These are phyloP conservation scores for Phataginus tetradactyla DNA, from an alignment of 2,797 vertebrate species.

Conservation along the genomic window DNA sequence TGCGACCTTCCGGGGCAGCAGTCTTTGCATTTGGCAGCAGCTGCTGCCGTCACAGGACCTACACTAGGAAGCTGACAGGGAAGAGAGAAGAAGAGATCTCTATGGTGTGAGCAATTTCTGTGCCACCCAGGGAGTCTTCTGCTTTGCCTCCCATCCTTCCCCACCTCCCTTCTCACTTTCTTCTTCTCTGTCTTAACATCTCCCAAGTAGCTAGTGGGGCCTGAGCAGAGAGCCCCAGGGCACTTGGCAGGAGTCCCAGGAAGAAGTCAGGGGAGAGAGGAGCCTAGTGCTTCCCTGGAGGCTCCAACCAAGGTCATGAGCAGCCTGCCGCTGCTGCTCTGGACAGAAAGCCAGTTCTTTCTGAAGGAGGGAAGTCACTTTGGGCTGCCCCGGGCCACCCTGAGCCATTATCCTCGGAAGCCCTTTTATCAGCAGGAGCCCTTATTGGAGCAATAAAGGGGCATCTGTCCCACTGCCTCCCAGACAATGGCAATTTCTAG, in stretches of 20 bases:
- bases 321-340: not conserved
- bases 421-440: not conserved
- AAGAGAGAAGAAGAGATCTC: not conserved
- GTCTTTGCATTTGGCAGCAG: constrained; percentile 52
- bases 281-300: not conserved
- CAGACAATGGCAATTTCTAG: constrained; percentile 5
- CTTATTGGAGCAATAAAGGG: not conserved
- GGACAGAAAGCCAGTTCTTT: not conserved
- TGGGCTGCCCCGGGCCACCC: not conserved
- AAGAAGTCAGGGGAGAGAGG: not conserved
- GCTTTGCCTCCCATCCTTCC: not conserved
- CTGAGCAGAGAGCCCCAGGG: not conserved
- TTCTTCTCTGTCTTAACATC: not conserved
- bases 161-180: not conserved
- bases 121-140: not conserved
- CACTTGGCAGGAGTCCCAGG: not conserved
- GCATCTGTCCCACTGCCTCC: not conserved
- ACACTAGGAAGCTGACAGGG: not conserved
- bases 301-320: constrained; percentile 44
- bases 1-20: constrained; percentile 55
- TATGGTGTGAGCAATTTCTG: not conserved
- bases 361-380: not conserved
- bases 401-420: not conserved
- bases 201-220: not conserved
- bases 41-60: constrained; percentile 22